Evolutionary conservation across 2,113 vertebrate species (phyloP).

Genomic region (Paradoxurus hermaphroditus): DNA sequence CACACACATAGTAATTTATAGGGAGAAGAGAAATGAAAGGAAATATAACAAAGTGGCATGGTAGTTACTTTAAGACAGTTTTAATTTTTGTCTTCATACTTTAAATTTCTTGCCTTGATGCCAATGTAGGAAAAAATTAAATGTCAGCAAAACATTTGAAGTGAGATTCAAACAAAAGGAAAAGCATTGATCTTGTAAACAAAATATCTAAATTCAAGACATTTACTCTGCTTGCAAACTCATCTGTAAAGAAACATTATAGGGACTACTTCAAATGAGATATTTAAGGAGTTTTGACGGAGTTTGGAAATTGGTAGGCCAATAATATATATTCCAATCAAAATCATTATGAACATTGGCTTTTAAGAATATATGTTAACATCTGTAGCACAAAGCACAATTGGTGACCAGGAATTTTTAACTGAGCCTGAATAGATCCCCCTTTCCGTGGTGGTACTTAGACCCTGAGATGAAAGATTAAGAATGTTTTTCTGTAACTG

Average conservation of each 20-base stretch:
- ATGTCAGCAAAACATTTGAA: background rate
- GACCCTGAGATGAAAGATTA: background rate
- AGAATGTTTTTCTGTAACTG: background rate
- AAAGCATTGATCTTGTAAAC: background rate
- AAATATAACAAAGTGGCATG: conserved; percentile 29
- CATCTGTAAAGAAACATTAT: background rate
- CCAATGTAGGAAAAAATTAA: background rate
- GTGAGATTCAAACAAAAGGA: conserved; percentile 15
- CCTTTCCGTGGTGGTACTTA: background rate
- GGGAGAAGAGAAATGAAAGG: background rate
- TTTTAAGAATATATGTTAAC: background rate
- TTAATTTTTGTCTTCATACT: conserved; percentile 37
- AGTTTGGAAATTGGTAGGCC: background rate
- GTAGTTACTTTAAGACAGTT: background rate
- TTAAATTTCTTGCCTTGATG: background rate
- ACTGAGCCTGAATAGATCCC: background rate
- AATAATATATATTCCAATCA: background rate
- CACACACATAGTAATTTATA: background rate
- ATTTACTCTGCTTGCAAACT: background rate
- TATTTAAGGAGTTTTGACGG: background rate
- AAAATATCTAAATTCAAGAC: conserved; percentile 9
- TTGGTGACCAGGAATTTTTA: background rate
- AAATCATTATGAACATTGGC: background rate
- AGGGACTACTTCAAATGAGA: background rate
- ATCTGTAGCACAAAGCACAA: background rate